Evolutionary conservation across 2,888 invertebrate species (phyloP), one percentile per base, ranked within the genome.

Genomic region (Villa cingulata): DNA sequence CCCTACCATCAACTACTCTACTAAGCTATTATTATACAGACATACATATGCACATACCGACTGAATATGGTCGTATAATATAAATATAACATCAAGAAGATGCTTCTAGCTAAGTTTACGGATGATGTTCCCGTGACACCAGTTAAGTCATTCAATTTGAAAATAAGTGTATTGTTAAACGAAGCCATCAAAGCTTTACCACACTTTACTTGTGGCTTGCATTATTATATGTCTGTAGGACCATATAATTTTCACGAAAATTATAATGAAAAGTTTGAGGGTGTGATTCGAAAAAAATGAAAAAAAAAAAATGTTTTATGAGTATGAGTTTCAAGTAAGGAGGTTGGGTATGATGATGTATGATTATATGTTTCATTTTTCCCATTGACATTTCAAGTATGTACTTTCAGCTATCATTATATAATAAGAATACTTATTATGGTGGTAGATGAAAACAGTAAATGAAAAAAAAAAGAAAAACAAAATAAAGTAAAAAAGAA

Each of bases 111-210:
- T 27, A 36, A 42, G 43, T 41, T 49, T 51, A 48, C 50, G 40
- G 48, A 42, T 53, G 53, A 49, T 53, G 47, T 51, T 46, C 52
- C 54, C 52, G 53, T 52, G 55, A 51, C 56, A 56, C 49, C 55
- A 45, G 55, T 51, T 54, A 52, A 56, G 52, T 53, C 51, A 42
- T 42, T 46, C 46, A 46, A 46, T 46, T 46, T 41, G 27, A 14
- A 41, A 23, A 23, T n/a, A 37, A 42, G 23, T 42, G 12, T 36
- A 29, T 40, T 42, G 36, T 29, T 41, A 37, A 46, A 46, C 29
- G 29, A 32, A 12, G 12, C 29, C 12, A 32, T 32, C 12, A 32
- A 32, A 32, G 29, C 12, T 32, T 14, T 32, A 12, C 9, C 12
- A 32, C 12, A 32, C 29, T 32, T 12, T 40, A 4, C 46, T 41